Conservation (phyloP, 2,888 invertebrate species). For the Leptinotarsa peninsularis region DNA sequence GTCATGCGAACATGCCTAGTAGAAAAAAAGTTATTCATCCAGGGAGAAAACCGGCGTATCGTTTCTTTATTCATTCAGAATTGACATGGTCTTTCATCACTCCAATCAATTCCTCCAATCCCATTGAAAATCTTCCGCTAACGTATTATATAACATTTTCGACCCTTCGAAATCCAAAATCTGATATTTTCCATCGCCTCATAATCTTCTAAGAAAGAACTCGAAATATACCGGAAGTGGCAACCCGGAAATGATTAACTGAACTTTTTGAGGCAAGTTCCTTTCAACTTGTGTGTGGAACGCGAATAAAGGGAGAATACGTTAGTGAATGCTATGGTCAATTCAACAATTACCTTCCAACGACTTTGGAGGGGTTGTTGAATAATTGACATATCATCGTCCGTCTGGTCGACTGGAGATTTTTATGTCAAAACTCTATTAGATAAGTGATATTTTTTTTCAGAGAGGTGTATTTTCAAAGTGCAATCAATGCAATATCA, state of each 20-base stretch:
- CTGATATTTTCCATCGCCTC: constrained; percentile 37
- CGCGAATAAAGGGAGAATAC: no score
- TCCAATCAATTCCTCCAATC: background rate
- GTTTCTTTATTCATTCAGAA: background rate
- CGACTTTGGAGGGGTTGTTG: no score
- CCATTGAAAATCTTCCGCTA: constrained; percentile 20
- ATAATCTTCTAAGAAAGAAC: constrained; percentile 33
- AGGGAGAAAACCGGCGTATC: background rate
- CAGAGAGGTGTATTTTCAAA: no score
- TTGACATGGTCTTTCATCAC: background rate
- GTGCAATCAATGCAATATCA: no score
- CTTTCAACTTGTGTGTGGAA: background rate
- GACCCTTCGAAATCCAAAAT: constrained; percentile 34
- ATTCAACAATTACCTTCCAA: no score
- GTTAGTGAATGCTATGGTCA: no score
- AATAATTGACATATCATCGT: no score
- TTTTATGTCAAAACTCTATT: no score
- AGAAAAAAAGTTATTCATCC: background rate
- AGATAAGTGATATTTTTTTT: no score
- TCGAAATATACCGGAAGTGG: constrained; percentile 12
- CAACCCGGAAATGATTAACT: constrained; percentile 23
- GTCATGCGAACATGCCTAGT: background rate
- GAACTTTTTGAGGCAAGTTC: background rate
- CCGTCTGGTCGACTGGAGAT: no score
- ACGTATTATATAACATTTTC: constrained; percentile 35